These are phyloP conservation scores for Andrena bucephala DNA, from an alignment of 2,888 invertebrate species.

Conservation along the genomic window DNA sequence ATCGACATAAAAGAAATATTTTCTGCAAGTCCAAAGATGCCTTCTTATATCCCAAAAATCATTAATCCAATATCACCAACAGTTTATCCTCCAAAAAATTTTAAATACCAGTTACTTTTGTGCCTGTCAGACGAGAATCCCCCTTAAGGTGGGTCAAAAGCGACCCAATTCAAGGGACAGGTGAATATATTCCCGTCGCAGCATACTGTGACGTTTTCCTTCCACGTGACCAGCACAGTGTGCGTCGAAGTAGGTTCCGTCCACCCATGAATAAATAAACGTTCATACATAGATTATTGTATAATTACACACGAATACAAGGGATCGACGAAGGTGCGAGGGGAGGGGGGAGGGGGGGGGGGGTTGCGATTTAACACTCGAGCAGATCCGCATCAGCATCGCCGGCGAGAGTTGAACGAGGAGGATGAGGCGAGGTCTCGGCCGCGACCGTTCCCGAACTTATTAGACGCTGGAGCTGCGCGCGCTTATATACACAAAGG, in stretches of 20 bases:
- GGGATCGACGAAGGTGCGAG: too few species aligned
- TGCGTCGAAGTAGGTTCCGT: neutral
- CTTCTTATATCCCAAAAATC: too few species aligned
- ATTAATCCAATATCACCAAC: too few species aligned
- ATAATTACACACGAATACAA: constrained; percentile 3
- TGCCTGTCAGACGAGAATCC: too few species aligned
- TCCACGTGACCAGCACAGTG: neutral
- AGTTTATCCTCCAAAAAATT: too few species aligned
- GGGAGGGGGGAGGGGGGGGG: neutral
- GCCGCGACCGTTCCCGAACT: constrained; percentile 66
- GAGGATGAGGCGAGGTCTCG: constrained; percentile 67
- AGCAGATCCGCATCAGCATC: constrained; percentile 38
- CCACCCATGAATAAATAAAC: neutral
- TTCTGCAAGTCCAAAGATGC: too few species aligned
- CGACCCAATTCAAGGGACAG: too few species aligned
- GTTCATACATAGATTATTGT: neutral
- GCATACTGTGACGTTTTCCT: neutral
- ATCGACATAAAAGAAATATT: too few species aligned
- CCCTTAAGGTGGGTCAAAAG: too few species aligned
- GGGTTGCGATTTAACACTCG: constrained; percentile 34
- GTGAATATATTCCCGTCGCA: neutral
- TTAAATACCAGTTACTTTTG: too few species aligned
- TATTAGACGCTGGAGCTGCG: constrained; percentile 28
- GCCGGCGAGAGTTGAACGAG: constrained; percentile 17
- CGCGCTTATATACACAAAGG: too few species aligned